Evolutionary conservation across 2,888 invertebrate species (phyloP).

Genomic region (Electrophaes corylata): DNA sequence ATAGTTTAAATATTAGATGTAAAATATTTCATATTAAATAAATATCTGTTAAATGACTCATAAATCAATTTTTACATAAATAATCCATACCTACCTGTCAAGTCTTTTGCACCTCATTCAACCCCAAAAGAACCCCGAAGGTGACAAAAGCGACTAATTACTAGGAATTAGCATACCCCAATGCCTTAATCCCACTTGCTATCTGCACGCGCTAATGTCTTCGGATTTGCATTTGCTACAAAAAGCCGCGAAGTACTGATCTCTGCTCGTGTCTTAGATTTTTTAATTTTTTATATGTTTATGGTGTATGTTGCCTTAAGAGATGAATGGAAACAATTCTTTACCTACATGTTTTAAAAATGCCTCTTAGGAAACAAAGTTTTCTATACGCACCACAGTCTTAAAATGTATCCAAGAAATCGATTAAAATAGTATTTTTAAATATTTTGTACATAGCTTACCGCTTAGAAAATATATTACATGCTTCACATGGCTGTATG

Average conservation of each 20-base stretch:
- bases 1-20: no score
- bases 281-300: no score
- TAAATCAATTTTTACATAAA: no score
- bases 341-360: background rate
- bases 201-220: slow-evolving; percentile 79
- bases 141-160: slow-evolving; percentile 53
- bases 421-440: no score
- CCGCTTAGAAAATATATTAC: no score
- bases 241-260: slow-evolving; percentile 22
- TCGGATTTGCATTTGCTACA: slow-evolving; percentile 70
- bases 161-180: slow-evolving; percentile 49
- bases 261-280: slow-evolving; percentile 28
- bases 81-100: background rate
- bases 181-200: slow-evolving; percentile 77
- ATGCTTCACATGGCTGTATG: no score
- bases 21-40: no score
- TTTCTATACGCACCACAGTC: no score
- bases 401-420: no score
- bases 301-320: slow-evolving; percentile 10
- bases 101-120: slow-evolving; percentile 4
- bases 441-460: no score
- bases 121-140: slow-evolving; percentile 24
- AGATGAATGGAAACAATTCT: background rate
- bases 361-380: no score
- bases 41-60: no score